Evolutionary conservation across 2,888 invertebrate species (phyloP).

Genomic region (Craniophora ligustri): DNA sequence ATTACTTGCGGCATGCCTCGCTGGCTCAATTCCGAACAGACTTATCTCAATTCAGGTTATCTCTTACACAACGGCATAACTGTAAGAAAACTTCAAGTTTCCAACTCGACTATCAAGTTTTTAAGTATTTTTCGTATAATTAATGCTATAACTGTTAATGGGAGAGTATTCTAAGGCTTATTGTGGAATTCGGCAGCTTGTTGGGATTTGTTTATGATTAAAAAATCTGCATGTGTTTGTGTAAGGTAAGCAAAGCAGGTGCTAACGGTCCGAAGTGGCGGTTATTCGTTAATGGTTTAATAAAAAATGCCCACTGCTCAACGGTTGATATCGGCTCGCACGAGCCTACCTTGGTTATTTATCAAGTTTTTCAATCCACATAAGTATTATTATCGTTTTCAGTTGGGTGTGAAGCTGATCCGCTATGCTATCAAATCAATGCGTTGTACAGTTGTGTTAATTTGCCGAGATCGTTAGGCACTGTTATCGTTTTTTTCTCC

Average conservation of each 20-base stretch:
- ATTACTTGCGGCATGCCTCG: conserved; percentile 60
- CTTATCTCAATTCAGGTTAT: conserved; percentile 79
- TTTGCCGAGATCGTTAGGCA: conserved; percentile 43
- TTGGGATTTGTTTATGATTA: conserved; percentile 28
- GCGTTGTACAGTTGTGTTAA: conserved; percentile 48
- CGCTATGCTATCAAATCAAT: conserved; percentile 42
- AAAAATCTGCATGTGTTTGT: conserved; percentile 45
- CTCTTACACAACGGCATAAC: conserved; percentile 77
- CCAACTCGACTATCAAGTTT: conserved; percentile 64
- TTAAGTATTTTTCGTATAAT: conserved; percentile 60
- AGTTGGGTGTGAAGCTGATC: conserved; percentile 42
- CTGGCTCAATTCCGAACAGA: conserved; percentile 67
- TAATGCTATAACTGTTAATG: conserved; percentile 54
- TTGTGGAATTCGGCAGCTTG: conserved; percentile 32
- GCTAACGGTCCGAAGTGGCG: conserved; percentile 82
- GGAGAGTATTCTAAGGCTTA: conserved; percentile 40
- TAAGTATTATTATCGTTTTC: conserved; percentile 50
- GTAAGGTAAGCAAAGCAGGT: conserved; percentile 70
- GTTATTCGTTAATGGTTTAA: conserved; percentile 80
- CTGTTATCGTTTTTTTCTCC: conserved; percentile 39
- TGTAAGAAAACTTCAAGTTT: conserved; percentile 73
- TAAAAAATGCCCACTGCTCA: conserved; percentile 77
- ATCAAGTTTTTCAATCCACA: conserved; percentile 59
- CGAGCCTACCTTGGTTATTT: conserved; percentile 60
- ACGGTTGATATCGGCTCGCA: conserved; percentile 73